These are phyloP conservation scores for Cettia cetti DNA, from an alignment of 2,113 vertebrate species.

Conservation along the genomic window DNA sequence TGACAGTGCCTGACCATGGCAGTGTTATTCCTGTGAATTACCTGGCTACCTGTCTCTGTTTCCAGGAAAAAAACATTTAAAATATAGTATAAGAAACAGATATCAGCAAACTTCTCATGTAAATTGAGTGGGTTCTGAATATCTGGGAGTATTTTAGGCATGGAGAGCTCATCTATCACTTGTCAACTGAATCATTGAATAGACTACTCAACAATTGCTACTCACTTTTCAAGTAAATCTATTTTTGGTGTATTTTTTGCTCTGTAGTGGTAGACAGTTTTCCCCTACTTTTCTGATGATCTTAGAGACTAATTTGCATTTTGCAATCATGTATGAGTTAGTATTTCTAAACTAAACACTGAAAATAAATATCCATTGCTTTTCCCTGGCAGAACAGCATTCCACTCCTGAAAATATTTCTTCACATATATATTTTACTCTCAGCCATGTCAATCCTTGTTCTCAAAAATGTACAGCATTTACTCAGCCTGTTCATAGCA, in stretches of 20 bases:
- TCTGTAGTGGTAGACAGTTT: not conserved
- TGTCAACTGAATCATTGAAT: not conserved
- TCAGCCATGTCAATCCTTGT: not conserved
- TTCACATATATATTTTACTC: not conserved
- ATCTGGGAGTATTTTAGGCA: not conserved
- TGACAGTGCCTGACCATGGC: not conserved
- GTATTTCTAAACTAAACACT: not conserved
- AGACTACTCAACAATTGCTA: not conserved
- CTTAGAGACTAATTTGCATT: not conserved
- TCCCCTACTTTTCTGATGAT: not conserved
- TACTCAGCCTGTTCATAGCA: not conserved
- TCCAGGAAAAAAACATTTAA: not conserved
- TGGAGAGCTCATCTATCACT: not conserved
- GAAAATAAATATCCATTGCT: not conserved
- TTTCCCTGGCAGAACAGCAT: not conserved
- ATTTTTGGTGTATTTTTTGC: not conserved
- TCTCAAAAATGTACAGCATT: not conserved
- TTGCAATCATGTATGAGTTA: not conserved
- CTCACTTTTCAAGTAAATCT: not conserved
- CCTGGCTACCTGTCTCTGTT: not conserved
- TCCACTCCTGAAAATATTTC: not conserved
- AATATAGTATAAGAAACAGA: not conserved
- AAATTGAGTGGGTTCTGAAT: not conserved
- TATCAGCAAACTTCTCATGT: not conserved
- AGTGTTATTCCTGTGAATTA: not conserved